phyloP scores from a whole-genome alignment of 2,797 vertebrate genomes.

The Tinamus major region DNA sequence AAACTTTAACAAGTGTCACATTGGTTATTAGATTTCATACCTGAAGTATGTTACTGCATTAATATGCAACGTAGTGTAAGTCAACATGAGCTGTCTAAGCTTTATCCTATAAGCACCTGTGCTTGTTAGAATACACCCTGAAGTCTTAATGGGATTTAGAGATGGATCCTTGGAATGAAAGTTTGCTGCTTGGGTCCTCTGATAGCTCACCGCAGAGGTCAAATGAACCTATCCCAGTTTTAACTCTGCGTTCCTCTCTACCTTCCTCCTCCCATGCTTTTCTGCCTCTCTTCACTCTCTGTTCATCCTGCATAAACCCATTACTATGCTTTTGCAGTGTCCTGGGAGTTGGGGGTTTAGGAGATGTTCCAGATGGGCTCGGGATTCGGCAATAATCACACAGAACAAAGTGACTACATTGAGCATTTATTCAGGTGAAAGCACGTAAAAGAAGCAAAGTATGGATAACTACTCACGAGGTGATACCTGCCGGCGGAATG shows the following conservation, averaged over 20 bases:
- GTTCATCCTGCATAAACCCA: not conserved
- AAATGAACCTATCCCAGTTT: not conserved
- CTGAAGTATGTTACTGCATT: not conserved
- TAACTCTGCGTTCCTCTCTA: not conserved
- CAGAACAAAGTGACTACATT: too few species aligned
- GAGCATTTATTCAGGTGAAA: too few species aligned
- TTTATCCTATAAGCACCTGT: not conserved
- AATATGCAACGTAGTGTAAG: not conserved
- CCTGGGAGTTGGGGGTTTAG: not conserved
- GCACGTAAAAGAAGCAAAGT: too few species aligned
- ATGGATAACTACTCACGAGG: too few species aligned
- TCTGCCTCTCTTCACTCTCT: not conserved
- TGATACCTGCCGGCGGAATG: too few species aligned
- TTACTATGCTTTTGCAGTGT: not conserved
- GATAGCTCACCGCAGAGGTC: not conserved
- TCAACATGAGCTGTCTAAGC: not conserved
- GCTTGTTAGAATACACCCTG: too few species aligned
- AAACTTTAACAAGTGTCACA: not conserved
- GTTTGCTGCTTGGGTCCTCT: not conserved
- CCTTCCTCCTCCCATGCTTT: not conserved
- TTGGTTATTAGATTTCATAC: not conserved
- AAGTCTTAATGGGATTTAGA: not conserved
- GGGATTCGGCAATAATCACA: too few species aligned
- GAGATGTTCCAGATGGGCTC: too few species aligned
- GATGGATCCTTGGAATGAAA: not conserved